Conservation (phyloP, 2,113 vertebrate genomes). For the Nycticorax nycticorax region DNA sequence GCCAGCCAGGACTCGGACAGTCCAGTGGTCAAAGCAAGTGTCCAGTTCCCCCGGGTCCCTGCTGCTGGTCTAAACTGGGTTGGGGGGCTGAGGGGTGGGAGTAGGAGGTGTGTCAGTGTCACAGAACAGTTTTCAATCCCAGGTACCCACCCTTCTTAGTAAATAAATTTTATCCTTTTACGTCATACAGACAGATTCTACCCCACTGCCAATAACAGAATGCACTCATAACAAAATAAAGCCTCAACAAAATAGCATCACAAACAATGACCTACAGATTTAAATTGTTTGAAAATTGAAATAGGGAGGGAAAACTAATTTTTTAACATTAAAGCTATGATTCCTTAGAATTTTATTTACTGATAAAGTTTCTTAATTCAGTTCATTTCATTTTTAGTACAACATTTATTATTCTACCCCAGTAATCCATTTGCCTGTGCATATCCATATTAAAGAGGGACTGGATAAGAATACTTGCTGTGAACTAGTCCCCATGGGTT, state of each 20-base stretch:
- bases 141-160: background rate
- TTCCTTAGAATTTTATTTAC: background rate
- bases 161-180: background rate
- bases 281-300: background rate
- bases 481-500: background rate
- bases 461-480: background rate
- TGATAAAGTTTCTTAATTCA: background rate
- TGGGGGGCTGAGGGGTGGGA: accelerated
- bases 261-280: background rate
- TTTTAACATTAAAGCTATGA: background rate
- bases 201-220: background rate
- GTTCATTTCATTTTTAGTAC: background rate
- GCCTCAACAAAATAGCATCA: background rate
- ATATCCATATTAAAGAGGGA: slow-evolving; percentile 7
- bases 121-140: background rate
- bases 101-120: background rate
- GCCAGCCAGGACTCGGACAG: background rate
- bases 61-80: background rate
- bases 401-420: background rate
- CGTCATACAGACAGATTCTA: background rate
- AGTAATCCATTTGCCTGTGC: background rate
- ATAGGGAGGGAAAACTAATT: background rate
- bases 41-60: background rate
- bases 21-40: background rate
- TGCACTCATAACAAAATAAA: background rate